phyloP scores from a whole-genome alignment of 2,113 vertebrate genomes.

The Microcebus griseorufus region DNA sequence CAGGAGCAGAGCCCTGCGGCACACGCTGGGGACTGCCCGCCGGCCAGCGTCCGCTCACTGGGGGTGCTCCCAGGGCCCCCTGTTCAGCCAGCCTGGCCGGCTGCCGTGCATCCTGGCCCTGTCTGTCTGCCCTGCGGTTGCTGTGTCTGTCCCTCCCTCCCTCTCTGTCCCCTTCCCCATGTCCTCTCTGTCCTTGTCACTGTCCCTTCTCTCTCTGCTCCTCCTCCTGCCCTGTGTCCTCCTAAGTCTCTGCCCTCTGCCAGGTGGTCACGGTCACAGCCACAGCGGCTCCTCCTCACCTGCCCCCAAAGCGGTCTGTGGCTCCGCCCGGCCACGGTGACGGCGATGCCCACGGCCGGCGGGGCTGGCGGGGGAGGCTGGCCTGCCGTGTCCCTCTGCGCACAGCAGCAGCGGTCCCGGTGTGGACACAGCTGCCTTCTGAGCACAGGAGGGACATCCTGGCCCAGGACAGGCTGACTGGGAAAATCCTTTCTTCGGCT shows the following conservation, averaged over 20 bases:
- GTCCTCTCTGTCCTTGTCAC: not conserved
- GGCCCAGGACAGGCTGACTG: not conserved
- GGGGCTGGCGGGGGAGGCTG: fast-evolving
- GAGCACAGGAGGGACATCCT: not conserved
- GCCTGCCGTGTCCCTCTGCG: not conserved
- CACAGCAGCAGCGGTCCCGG: not conserved
- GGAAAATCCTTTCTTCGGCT: not conserved
- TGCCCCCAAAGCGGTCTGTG: not conserved
- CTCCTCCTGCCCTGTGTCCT: not conserved
- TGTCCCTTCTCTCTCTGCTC: not conserved
- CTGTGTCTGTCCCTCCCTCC: not conserved
- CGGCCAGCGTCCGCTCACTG: fast-evolving
- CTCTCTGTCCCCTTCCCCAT: not conserved
- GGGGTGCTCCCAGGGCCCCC: fast-evolving
- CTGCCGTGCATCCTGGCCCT: not conserved
- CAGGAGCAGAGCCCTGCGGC: not conserved
- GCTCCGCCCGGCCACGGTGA: not conserved
- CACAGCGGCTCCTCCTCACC: not conserved
- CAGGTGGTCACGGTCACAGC: not conserved
- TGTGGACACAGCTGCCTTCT: not conserved
- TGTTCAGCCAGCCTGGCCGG: fast-evolving
- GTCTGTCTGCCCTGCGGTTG: not conserved
- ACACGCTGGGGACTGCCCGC: not conserved
- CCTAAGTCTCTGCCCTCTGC: not conserved
- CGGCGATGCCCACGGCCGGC: fast-evolving